Conservation (phyloP, 2,113 vertebrate species). For the Cephalophus harveyi region DNA sequence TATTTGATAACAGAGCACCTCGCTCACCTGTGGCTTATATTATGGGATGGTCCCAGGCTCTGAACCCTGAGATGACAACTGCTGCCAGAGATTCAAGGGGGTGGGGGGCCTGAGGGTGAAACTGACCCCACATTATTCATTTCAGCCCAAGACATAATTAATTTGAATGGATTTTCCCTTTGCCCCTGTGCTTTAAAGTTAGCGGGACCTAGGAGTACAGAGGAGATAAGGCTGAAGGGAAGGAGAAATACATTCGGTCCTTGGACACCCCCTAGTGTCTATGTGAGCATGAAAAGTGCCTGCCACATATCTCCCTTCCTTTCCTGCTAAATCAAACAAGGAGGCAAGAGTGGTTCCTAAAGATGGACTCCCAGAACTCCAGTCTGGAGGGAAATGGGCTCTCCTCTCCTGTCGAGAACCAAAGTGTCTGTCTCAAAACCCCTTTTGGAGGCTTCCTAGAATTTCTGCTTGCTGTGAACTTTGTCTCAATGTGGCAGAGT, state of each 20-base stretch:
- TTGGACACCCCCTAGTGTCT: constrained; percentile 77
- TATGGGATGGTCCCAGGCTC: not conserved
- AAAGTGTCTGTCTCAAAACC: not conserved
- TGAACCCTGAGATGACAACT: not conserved
- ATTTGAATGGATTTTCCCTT: constrained; percentile 42
- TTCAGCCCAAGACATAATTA: constrained; percentile 56
- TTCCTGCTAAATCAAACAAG: not conserved
- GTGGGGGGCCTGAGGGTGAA: constrained; percentile 15
- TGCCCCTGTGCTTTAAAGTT: constrained; percentile 46
- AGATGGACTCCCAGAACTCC: not conserved
- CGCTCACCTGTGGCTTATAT: constrained; percentile 40
- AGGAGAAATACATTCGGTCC: constrained; percentile 65
- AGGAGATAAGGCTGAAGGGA: constrained; percentile 40
- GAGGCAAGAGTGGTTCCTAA: not conserved
- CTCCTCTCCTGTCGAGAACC: not conserved
- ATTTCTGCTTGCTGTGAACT: not conserved
- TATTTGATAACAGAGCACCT: not conserved
- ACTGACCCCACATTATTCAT: constrained; percentile 49
- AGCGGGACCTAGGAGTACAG: constrained; percentile 40
- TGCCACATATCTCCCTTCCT: constrained; percentile 15
- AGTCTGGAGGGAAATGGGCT: not conserved
- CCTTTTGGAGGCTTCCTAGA: not conserved
- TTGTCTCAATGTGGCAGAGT: not conserved
- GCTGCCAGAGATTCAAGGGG: constrained; percentile 8
- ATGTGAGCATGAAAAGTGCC: constrained; percentile 16